A percentile compares a stretch with the other conserved stretches of the same genome.
phyloP scores from a whole-genome alignment of 2,888 invertebrate genomes.

The Tyria jacobaeae region DNA sequence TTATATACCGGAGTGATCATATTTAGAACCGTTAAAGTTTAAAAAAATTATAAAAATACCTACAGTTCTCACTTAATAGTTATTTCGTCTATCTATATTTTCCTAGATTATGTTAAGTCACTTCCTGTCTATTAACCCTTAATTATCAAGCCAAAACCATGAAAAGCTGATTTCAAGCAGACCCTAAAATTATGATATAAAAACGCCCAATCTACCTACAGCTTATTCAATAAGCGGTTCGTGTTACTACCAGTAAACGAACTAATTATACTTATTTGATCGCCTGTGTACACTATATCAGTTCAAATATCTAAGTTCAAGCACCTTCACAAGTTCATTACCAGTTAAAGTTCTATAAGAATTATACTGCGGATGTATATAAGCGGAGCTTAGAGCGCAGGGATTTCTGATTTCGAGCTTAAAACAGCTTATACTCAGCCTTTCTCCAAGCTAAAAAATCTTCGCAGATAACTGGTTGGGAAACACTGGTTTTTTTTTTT shows the following conservation, averaged over 20 bases:
- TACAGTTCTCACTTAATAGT: no score
- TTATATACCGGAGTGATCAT: no score
- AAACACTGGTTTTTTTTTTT: no score
- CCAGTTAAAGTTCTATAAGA: slow-evolving; percentile 41
- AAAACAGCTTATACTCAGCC: no score
- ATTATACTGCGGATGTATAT: background rate
- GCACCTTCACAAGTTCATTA: slow-evolving; percentile 65
- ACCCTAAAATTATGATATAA: background rate
- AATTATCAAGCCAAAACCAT: background rate
- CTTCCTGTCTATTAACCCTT: background rate
- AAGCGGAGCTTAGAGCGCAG: slow-evolving; percentile 9
- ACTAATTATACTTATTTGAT: slow-evolving; percentile 38
- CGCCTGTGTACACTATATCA: slow-evolving; percentile 18
- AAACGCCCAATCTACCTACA: background rate
- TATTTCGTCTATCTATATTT: background rate
- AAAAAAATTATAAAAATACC: no score
- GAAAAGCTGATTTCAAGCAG: background rate
- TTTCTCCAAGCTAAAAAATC: no score
- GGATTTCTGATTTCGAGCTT: background rate
- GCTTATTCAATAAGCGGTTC: slow-evolving; percentile 19
- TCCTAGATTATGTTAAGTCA: background rate
- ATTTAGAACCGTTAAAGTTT: no score
- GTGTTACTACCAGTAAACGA: slow-evolving; percentile 9
- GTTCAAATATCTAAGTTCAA: slow-evolving; percentile 47
- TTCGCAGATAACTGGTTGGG: no score